These are phyloP conservation scores for Threskiornis aethiopicus DNA, from an alignment of 2,797 vertebrate genomes.

Conservation along the genomic window DNA sequence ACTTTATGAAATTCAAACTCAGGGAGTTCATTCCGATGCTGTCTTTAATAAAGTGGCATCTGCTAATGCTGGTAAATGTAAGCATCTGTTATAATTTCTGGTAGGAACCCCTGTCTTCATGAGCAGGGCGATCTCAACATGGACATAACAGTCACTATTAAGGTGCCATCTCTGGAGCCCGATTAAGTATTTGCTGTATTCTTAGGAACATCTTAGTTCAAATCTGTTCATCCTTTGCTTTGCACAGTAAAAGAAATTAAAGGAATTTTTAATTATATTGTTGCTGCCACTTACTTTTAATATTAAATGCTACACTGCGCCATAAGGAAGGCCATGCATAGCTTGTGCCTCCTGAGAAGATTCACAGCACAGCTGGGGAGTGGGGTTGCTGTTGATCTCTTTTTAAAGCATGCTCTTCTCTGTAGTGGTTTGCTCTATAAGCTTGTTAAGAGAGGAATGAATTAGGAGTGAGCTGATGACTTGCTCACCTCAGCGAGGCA, in stretches of 20 bases:
- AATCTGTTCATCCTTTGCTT: neutral
- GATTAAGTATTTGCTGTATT: neutral
- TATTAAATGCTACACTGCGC: neutral
- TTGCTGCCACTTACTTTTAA: neutral
- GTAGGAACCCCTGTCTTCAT: neutral
- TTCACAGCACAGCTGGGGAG: neutral
- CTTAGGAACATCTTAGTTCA: neutral
- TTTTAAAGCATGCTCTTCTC: neutral
- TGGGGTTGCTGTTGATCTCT: neutral
- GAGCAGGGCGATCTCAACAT: neutral
- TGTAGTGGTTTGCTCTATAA: neutral
- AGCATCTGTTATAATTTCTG: neutral
- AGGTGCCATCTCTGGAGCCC: neutral
- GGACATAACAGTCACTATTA: neutral
- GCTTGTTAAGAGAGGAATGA: slow-evolving; percentile 19
- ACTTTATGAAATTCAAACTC: slow-evolving; percentile 64
- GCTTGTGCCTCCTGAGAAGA: neutral
- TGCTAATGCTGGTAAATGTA: neutral
- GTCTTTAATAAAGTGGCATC: slow-evolving; percentile 65
- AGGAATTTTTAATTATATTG: neutral
- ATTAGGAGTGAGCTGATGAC: slow-evolving; percentile 17
- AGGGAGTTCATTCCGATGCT: neutral
- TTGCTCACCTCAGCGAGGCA: slow-evolving; percentile 16
- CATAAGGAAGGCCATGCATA: neutral
- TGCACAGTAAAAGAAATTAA: neutral